Conservation (phyloP, 1,140 invertebrate genomes). For the Lasioglossum baleicum region DNA sequence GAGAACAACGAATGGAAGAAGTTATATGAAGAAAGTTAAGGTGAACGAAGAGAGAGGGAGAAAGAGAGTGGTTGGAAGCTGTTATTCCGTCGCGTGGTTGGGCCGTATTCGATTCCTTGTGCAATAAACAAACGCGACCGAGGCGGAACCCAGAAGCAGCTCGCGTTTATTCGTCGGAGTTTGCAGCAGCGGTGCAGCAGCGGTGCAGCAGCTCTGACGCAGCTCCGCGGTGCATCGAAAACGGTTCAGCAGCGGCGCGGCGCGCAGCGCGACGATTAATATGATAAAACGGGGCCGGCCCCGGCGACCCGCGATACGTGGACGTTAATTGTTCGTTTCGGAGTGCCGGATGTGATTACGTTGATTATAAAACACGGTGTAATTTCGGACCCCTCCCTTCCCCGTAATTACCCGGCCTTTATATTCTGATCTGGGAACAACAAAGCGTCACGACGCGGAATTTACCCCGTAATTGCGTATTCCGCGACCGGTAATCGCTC, state of each 20-base stretch:
- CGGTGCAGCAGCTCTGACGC: no score
- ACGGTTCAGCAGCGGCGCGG: no score
- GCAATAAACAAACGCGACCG: not conserved
- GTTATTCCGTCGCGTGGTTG: conserved; percentile 2
- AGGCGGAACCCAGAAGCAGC: not conserved
- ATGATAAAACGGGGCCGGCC: conserved; percentile 24
- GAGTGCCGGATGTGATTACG: conserved; percentile 32
- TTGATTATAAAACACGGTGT: conserved; percentile 49
- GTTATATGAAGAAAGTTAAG: conserved; percentile 57
- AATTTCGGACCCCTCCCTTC: conserved; percentile 9
- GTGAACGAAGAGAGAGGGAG: not conserved
- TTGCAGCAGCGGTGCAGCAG: no score
- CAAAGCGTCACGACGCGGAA: conserved; percentile 23
- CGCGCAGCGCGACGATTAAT: conserved; percentile 26
- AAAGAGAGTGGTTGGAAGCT: not conserved
- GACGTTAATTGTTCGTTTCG: conserved; percentile 34
- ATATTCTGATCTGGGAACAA: conserved; percentile 40
- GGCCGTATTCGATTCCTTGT: not conserved
- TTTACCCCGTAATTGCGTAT: conserved; percentile 44
- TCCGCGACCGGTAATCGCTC: conserved; percentile 20
- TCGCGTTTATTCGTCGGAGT: not conserved
- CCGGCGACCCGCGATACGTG: conserved; percentile 1
- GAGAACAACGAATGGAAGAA: conserved; percentile 52
- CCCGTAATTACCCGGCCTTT: conserved; percentile 41
- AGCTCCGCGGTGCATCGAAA: not conserved